phyloP scores from a whole-genome alignment of 2,113 vertebrate genomes.

The Struthio camelus region DNA sequence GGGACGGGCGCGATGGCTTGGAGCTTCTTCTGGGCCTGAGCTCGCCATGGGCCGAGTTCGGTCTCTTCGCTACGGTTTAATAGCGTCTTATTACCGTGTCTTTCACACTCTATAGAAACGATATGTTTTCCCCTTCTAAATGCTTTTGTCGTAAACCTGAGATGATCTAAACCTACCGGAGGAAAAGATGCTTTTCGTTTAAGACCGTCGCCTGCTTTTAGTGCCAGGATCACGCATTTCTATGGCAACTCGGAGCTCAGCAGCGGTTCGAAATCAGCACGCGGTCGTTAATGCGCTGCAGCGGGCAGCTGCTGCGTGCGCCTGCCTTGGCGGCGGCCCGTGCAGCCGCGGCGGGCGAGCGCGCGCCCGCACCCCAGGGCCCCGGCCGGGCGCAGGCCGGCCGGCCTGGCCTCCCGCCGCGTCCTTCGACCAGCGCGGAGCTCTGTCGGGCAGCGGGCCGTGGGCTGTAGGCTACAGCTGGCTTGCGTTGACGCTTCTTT shows the following conservation, averaged over 20 bases:
- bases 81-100: slow-evolving; percentile 20
- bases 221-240: slow-evolving; percentile 69
- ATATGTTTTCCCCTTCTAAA: background rate
- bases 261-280: slow-evolving; percentile 59
- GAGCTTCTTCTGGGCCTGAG: slow-evolving; percentile 68
- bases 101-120: background rate
- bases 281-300: slow-evolving; percentile 57
- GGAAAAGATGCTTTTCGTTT: background rate
- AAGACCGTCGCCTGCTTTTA: slow-evolving; percentile 62
- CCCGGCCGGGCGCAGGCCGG: background rate
- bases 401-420: background rate
- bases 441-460: background rate
- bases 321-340: slow-evolving; percentile 42
- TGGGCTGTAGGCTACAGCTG: background rate
- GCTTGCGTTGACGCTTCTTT: background rate
- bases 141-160: slow-evolving; percentile 17
- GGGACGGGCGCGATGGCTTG: slow-evolving; percentile 54
- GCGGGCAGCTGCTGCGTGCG: slow-evolving; percentile 16
- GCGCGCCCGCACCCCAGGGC: no score
- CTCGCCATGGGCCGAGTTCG: slow-evolving; percentile 45
- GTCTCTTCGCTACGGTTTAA: slow-evolving; percentile 61
- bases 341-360: background rate
- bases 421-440: background rate
- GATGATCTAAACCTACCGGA: background rate
- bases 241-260: slow-evolving; percentile 75